A percentile compares a stretch with the other conserved stretches of the same genome.
These are phyloP conservation scores for Anniella stebbinsi DNA, from an alignment of 2,797 vertebrate species.

Conservation along the genomic window DNA sequence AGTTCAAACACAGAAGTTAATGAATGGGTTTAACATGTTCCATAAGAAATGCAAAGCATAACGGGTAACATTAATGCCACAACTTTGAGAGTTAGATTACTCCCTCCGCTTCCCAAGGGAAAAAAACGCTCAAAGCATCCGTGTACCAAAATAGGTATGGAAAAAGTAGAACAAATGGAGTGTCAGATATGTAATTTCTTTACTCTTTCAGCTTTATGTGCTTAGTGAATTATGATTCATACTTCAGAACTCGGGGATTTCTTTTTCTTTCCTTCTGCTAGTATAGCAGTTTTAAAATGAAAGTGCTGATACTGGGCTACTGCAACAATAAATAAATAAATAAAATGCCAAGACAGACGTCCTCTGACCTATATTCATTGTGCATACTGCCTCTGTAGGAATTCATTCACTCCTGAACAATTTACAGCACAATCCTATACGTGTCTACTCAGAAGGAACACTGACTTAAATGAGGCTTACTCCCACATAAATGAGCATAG, in stretches of 20 bases:
- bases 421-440: neutral
- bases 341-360: neutral
- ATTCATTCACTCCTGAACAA: neutral
- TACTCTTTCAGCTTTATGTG: neutral
- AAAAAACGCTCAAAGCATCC: neutral
- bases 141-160: neutral
- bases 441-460: neutral
- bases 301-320: neutral
- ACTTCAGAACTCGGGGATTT: constrained; percentile 17
- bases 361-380: neutral
- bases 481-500: neutral
- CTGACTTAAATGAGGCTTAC: neutral
- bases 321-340: neutral
- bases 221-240: neutral
- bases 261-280: neutral
- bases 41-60: neutral
- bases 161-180: constrained; percentile 12
- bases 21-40: rapidly evolving
- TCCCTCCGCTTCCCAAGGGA: neutral
- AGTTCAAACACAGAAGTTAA: constrained; percentile 27
- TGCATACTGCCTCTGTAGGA: neutral
- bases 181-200: rapidly evolving
- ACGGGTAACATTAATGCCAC: neutral
- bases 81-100: neutral
- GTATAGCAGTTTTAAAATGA: constrained; percentile 25